Conservation (phyloP, 2,797 vertebrate species). For the Sebastes hubbsi region DNA sequence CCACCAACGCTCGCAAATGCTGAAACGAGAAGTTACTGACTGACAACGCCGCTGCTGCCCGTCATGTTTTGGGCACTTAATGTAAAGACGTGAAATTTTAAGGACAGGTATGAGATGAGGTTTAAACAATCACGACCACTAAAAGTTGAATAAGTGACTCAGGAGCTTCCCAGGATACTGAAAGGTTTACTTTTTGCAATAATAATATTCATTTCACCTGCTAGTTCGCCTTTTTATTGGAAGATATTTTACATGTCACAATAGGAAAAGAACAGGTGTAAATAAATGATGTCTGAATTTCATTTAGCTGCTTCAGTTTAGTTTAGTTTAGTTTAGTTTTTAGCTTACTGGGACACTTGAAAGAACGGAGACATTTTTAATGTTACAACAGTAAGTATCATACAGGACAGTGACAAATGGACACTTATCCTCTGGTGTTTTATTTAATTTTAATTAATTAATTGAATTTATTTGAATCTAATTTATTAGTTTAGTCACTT, state of each 20-base stretch:
- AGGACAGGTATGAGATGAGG: background rate
- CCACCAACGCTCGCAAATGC: slow-evolving; percentile 26
- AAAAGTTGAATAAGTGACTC: background rate
- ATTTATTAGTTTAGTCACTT: background rate
- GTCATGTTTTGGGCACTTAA: background rate
- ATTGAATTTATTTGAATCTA: background rate
- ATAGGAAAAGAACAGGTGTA: background rate
- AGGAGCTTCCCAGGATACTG: background rate
- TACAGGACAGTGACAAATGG: background rate
- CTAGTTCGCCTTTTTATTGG: too few relatives aligned
- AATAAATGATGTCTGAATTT: background rate
- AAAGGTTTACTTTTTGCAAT: too few relatives aligned
- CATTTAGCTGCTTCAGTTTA: background rate
- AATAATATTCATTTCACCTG: too few relatives aligned
- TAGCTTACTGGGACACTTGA: background rate
- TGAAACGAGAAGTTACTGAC: slow-evolving; percentile 70
- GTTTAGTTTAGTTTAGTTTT: too few relatives aligned
- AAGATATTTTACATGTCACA: background rate
- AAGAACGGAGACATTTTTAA: background rate
- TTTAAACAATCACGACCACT: background rate
- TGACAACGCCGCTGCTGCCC: slow-evolving; percentile 47
- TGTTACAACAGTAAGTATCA: background rate
- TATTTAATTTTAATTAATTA: background rate
- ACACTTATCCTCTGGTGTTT: background rate
- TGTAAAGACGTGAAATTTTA: background rate